Percentiles rank a stretch among this genome's conserved stretches.
Evolutionary conservation across 1,140 invertebrate species (phyloP).

Genomic region (Pseudomyrmex cubaensis): DNA sequence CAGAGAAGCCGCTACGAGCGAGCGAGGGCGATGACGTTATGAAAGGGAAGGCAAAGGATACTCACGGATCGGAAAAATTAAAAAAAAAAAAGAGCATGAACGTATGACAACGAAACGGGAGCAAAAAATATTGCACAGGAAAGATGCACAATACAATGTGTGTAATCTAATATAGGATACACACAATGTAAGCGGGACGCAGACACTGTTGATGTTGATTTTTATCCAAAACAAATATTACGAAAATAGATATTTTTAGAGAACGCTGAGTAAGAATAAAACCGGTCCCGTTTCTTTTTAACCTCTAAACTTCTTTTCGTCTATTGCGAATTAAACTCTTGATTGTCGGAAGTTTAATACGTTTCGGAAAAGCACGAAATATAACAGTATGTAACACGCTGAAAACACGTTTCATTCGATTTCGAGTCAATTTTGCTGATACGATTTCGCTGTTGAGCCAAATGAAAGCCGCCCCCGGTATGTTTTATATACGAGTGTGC

Average conservation of each 20-base stretch:
- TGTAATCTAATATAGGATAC: slow-evolving; percentile 34
- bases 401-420: too few relatives aligned
- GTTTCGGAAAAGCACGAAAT: background rate
- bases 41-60: slow-evolving; percentile 52
- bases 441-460: too few relatives aligned
- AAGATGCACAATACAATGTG: slow-evolving; percentile 29
- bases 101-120: background rate
- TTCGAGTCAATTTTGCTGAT: too few relatives aligned
- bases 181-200: background rate
- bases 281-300: background rate
- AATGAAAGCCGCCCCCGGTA: too few relatives aligned
- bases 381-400: too few relatives aligned
- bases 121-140: too few relatives aligned
- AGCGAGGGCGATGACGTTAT: slow-evolving; percentile 53
- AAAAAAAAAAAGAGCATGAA: background rate
- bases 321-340: slow-evolving; percentile 14
- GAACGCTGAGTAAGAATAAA: background rate
- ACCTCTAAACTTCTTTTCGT: slow-evolving; percentile 21
- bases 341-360: slow-evolving; percentile 33
- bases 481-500: too few relatives aligned
- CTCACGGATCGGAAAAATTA: slow-evolving; percentile 38
- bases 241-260: background rate
- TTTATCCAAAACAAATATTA: background rate
- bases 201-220: background rate
- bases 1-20: slow-evolving; percentile 51